Evolutionary conservation across 2,113 vertebrate species (phyloP), one percentile per base, ranked within the genome.

Genomic region (Percina caprodes): DNA sequence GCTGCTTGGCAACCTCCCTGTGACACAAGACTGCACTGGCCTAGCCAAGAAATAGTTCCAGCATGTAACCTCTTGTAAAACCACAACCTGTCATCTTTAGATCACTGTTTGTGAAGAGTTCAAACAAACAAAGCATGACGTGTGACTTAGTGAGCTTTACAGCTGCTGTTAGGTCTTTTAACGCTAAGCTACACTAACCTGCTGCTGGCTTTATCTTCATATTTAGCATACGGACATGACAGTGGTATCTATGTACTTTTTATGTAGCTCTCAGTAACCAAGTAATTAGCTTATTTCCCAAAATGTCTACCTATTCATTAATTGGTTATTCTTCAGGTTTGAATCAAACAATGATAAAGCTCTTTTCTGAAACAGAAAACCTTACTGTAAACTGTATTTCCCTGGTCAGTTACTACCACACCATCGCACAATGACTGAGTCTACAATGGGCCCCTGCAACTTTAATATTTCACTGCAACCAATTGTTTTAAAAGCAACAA

Each of bases 401-500:
- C 10, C 80, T 80, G 83, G 60, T 35, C 33, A 42, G 30, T 80
- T 62, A 60, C 42, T 82, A 73, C 67, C 55, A 74, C 48, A 55
- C 48, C 48, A 79, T 74, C 52, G 79, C 65, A 74, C 71, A 71
- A 33, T 69, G 69, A 23, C 6, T 39, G 2, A 52, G 30, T 80
- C 23, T 70, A 61, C 42, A 69, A 76, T 5, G 14, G 55, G 56
- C 55, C 52, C 10, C 67, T 60, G 59, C 59, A 83, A 71, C 77
- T 39, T 76, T 76, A 67, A 80, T 54, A 72, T 81, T 87, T 77
- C 70, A 83, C 24, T 68, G 63, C 33, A 60, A 73, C 60, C 35
- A 45, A 82, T 65, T 77, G 66, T 87, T 89, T 83, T 19, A 87
- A 80, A 79, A 82, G 70, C 72, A 89, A 87, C 77, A 90, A 89